Percentiles rank a stretch among this genome's conserved stretches.
phyloP scores from a whole-genome alignment of 2,113 vertebrate genomes.

The Lipotes vexillifer region DNA sequence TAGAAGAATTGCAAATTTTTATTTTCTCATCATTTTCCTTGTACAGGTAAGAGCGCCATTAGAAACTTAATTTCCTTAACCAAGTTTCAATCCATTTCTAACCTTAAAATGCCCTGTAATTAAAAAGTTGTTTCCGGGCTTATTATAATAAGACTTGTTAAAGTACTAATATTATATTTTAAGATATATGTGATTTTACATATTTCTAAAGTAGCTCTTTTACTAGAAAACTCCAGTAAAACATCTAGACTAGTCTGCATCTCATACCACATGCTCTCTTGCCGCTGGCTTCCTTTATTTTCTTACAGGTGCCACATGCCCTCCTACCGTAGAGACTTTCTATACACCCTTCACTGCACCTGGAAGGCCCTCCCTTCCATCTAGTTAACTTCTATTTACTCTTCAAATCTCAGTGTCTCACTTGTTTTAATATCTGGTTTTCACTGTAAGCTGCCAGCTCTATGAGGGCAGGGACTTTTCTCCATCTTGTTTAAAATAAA shows the following conservation, averaged over 20 bases:
- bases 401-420: background rate
- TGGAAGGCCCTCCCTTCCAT: background rate
- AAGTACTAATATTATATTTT: background rate
- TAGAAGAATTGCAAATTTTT: conserved; percentile 99
- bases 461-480: background rate
- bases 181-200: background rate
- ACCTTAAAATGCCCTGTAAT: background rate
- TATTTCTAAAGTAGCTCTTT: conserved; percentile 23
- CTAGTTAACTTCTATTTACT: background rate
- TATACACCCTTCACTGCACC: background rate
- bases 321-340: background rate
- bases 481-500: conserved; percentile 24
- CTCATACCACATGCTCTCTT: background rate
- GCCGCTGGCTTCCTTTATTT: conserved; percentile 5
- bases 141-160: background rate
- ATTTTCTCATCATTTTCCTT: conserved; percentile 99
- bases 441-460: background rate
- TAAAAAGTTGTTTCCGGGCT: background rate
- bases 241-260: background rate
- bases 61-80: conserved; percentile 8
- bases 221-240: background rate
- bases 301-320: background rate
- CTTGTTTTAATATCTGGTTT: conserved; percentile 18
- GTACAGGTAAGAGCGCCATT: conserved; percentile 90
- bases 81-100: background rate